Base-by-base conservation (phyloP, 2,113 vertebrate genomes). In the Acrocephalus kingi region DNA sequence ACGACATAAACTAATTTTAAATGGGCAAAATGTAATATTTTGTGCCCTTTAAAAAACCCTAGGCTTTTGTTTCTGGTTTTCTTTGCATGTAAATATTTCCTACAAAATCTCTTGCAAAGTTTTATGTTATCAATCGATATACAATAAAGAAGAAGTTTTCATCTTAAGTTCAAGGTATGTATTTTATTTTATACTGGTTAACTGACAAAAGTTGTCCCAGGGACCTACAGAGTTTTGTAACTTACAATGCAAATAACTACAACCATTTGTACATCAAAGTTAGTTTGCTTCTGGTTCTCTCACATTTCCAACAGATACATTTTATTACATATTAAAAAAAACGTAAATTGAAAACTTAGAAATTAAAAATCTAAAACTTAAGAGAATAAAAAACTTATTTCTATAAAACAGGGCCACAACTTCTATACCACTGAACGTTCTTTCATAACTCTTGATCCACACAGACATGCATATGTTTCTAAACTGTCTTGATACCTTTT, bases 281-380 rank as follows among this genome's bases (percentile, higher is more conserved):
- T 64, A 39, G 11, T 81, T 87, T 68, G 46, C 56, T 91, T 85
- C 87, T 95, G 81, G n/a, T 86, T 90, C 59, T 94, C 67, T 90
- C 95, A 75, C 39, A 49, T 84, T 94, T 89, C 45, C 68, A 93
- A 83, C 30, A 75, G 55, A 72, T 71, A 52, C 6, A 15, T 59
- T 83, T 85, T 62, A 77, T 74, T 95, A 87, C 35, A 78, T 91
- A 89, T 83, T 13, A 72, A 93, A 94, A 94, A 94, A 94, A 95
- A 84, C 83, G 79, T 39, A 85, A 95, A 87, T 88, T 62, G 55
- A 87, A 95, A 91, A 84, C 45, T 89, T 87, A 46, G 24, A 84
- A 95, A 89, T 75, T 14, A 95, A 93, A 45, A 92, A 86, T 86
- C 75, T 92, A 89, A 96, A 96, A 82, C 79, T 92, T 64, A 90